Base-by-base conservation (phyloP, 2,113 vertebrate genomes). In the Lathamus discolor region DNA sequence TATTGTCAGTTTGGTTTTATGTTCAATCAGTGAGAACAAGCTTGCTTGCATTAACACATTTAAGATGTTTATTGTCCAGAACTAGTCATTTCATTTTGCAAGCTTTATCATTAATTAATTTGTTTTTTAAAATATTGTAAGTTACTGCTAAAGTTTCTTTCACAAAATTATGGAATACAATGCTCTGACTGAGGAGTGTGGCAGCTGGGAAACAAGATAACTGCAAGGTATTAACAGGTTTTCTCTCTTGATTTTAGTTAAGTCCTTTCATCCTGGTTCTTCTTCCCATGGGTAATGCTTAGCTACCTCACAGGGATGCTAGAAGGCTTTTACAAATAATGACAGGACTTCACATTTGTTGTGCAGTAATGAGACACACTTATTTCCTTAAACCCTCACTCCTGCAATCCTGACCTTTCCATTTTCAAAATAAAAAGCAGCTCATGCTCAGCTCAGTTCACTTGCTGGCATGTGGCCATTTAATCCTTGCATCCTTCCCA, bases 271-370 rank as follows among this genome's bases (percentile, higher is more conserved):
- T 81, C 79, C 41, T 55, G 31, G 11, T 90, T 92, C 69, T 61
- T 81, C 80, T 48, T 92, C 92, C 86, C 16, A 29, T 18, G 29
- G 39, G 76, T 88, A 83, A 57, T 72, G 67, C 66, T 88, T 33
- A 81, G 82, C 64, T 88, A 63, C 61, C 55, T 93, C 86, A 81
- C 11, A 88, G 85, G 83, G 83, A 95, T 86, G 90, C 88, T 94
- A 48, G 80, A 93, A 92, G 72, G 92, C 86, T 95, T 96, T 96
- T 77, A 93, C 61, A 90, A 90, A 90, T 93, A 94, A 95, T 90
- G 88, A 92, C 66, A 93, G 90, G 92, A 81, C 93, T 88, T 81
- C 80, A 59, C 39, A 78, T 90, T 92, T 94, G 92, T 88, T 95
- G 80, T 88, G 69, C 48, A 66, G 64, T 96, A 93, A 93, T 46